Percentiles rank a stretch among this genome's conserved stretches.
Evolutionary conservation across 2,888 invertebrate genomes (phyloP).

Genomic region (Limnephilus lunatus): DNA sequence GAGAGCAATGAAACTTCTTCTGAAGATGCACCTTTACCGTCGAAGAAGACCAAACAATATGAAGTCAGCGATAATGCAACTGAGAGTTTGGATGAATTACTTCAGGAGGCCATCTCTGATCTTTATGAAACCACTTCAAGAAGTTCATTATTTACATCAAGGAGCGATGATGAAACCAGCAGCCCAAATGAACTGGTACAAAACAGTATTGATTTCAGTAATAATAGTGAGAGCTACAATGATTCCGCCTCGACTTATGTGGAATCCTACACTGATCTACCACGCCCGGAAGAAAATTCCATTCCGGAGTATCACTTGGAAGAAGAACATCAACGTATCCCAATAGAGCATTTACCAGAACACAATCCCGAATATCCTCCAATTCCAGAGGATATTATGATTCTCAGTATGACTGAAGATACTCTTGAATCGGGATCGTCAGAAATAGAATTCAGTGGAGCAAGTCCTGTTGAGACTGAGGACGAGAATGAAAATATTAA

Average conservation of each 20-base stretch:
- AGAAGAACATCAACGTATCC: constrained; percentile 61
- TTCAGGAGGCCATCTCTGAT: constrained; percentile 57
- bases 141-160: constrained; percentile 15
- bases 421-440: constrained; percentile 58
- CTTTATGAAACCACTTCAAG: constrained; percentile 54
- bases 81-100: constrained; percentile 54
- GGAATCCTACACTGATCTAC: constrained; percentile 59
- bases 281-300: constrained; percentile 57
- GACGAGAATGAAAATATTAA: constrained; percentile 61
- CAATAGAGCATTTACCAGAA: constrained; percentile 67
- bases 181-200: constrained; percentile 37
- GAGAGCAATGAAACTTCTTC: background rate
- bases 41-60: constrained; percentile 32
- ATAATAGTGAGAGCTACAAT: constrained; percentile 37
- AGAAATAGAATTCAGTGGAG: constrained; percentile 62
- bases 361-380: constrained; percentile 77
- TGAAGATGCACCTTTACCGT: constrained; percentile 4
- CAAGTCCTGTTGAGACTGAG: constrained; percentile 48
- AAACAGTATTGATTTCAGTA: constrained; percentile 52
- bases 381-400: constrained; percentile 75
- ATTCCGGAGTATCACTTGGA: constrained; percentile 57
- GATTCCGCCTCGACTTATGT: constrained; percentile 54
- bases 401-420: constrained; percentile 68
- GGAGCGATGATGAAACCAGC: constrained; percentile 40
- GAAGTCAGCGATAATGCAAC: constrained; percentile 38